A percentile compares a stretch with the other conserved stretches of the same genome.
These are phyloP conservation scores for Sterrhoptilus dennistouni DNA, from an alignment of 2,113 vertebrate species.

Conservation along the genomic window DNA sequence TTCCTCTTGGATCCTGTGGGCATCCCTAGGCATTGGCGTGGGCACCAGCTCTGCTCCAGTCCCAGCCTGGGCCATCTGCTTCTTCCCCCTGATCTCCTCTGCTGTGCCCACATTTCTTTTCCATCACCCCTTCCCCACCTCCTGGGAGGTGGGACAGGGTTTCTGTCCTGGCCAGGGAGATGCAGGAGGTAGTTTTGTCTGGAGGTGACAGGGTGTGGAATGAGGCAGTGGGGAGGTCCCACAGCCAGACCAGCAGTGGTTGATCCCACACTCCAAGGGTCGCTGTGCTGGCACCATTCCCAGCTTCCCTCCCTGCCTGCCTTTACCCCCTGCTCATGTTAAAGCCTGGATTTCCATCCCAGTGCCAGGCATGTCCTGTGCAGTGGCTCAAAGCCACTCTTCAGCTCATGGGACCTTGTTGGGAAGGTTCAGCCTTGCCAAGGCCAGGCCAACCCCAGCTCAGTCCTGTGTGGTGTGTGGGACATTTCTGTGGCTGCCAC, in stretches of 20 bases:
- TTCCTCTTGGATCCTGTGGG: neutral
- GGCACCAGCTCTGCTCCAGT: neutral
- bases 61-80: neutral
- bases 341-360: neutral
- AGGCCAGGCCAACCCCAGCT: neutral
- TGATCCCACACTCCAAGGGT: neutral
- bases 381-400: neutral
- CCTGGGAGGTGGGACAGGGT: too few relatives aligned
- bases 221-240: neutral
- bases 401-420: neutral
- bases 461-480: too few relatives aligned
- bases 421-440: neutral
- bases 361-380: neutral
- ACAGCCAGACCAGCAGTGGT: accelerated
- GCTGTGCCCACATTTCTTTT: neutral
- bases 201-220: neutral
- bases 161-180: neutral
- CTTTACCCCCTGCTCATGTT: neutral
- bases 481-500: neutral
- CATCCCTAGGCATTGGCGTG: neutral
- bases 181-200: neutral
- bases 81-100: neutral
- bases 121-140: neutral
- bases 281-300: accelerated
- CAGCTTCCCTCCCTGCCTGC: neutral